Conservation (phyloP, 2,888 invertebrate genomes). For the Pristionchus arcanus region DNA sequence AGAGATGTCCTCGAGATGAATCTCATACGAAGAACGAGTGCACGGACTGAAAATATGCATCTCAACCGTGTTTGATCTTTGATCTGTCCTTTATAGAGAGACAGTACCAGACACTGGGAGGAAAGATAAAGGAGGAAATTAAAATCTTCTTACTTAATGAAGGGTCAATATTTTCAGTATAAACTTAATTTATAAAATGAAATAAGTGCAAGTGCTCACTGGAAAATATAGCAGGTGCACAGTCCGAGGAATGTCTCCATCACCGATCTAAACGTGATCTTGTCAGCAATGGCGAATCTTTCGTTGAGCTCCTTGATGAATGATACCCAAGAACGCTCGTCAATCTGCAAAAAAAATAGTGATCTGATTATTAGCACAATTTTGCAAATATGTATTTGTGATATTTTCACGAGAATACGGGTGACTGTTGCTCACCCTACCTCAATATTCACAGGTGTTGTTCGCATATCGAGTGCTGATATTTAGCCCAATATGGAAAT, state of each 20-base stretch:
- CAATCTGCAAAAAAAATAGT: constrained; percentile 1
- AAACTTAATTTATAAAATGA: too few relatives aligned
- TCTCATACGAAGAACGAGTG: constrained; percentile 50
- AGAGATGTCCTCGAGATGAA: constrained; percentile 55
- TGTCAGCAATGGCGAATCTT: constrained; percentile 28
- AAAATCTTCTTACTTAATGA: too few relatives aligned
- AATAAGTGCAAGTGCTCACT: background rate
- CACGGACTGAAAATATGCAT: constrained; percentile 38
- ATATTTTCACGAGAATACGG: too few relatives aligned
- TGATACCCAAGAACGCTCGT: constrained; percentile 48
- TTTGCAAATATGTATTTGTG: too few relatives aligned
- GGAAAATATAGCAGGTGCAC: constrained; percentile 51
- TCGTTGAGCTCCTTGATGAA: constrained; percentile 55
- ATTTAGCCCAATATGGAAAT: too few relatives aligned
- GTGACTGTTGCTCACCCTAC: too few relatives aligned
- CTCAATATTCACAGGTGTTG: too few relatives aligned
- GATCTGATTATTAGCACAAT: background rate
- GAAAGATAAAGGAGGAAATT: too few relatives aligned
- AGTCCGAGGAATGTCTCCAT: constrained; percentile 55
- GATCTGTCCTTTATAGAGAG: too few relatives aligned
- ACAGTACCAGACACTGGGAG: too few relatives aligned
- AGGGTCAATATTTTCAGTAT: too few relatives aligned
- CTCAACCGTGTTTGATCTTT: background rate
- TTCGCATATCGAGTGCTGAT: too few relatives aligned
- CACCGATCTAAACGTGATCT: constrained; percentile 38